Evolutionary conservation across 2,888 invertebrate species (phyloP).

Genomic region (Patella pellucida): DNA sequence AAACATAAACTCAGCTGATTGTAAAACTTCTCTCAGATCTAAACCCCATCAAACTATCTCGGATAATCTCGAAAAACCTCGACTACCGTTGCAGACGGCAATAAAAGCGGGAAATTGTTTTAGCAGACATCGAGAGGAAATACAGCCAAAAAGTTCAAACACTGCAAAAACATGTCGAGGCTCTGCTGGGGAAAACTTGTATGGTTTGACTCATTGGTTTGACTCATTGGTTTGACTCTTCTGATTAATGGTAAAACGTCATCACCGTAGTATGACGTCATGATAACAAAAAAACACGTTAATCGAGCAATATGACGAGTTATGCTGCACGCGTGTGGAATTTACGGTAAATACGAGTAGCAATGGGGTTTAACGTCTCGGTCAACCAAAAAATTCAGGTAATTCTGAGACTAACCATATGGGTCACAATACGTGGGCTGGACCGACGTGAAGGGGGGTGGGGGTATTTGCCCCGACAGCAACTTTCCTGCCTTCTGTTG

Average conservation of each 20-base stretch:
- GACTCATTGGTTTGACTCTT: too few species aligned
- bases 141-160: constrained; percentile 11
- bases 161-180: not conserved
- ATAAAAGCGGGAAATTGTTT: constrained; percentile 1
- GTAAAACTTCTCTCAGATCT: too few species aligned
- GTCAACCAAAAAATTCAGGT: not conserved
- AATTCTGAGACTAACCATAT: not conserved
- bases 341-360: not conserved
- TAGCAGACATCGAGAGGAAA: constrained; percentile 2
- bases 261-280: too few species aligned
- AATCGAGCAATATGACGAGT: too few species aligned
- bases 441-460: too few species aligned
- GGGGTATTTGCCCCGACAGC: not conserved
- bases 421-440: too few species aligned
- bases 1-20: too few species aligned
- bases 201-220: too few species aligned
- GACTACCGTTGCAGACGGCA: constrained; percentile 3
- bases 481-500: not conserved
- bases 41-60: not conserved
- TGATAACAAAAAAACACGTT: too few species aligned
- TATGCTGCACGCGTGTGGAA: too few species aligned
- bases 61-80: constrained; percentile 6
- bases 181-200: not conserved
- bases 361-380: not conserved
- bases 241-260: too few species aligned